These are phyloP conservation scores for Australoheros scitulus DNA, from an alignment of 2,113 vertebrate species.

Conservation along the genomic window DNA sequence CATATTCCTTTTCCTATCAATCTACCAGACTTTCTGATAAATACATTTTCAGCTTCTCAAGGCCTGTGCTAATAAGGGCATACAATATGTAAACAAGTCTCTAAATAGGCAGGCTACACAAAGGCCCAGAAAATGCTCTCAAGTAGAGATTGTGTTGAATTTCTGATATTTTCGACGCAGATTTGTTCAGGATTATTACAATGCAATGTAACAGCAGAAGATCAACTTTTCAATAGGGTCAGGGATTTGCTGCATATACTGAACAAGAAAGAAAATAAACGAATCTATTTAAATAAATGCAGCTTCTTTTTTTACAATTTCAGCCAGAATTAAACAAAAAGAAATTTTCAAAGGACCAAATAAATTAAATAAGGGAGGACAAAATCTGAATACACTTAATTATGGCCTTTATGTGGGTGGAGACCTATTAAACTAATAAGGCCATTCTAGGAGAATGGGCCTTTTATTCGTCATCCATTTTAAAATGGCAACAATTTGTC, in stretches of 20 bases:
- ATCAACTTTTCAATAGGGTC: constrained; percentile 70
- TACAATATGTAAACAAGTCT: constrained; percentile 37
- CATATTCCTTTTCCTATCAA: constrained; percentile 32
- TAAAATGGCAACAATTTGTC: constrained; percentile 45
- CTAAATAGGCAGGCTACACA: constrained; percentile 35
- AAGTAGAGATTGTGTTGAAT: constrained; percentile 51
- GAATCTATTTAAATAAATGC: constrained; percentile 38
- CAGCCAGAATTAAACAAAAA: constrained; percentile 17
- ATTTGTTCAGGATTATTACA: constrained; percentile 72
- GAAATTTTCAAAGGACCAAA: background rate
- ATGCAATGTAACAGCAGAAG: constrained; percentile 66
- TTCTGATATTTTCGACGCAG: constrained; percentile 70
- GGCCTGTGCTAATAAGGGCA: constrained; percentile 32
- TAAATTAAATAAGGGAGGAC: constrained; percentile 49
- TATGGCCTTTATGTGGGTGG: constrained; percentile 63
- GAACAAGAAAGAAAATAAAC: constrained; percentile 10
- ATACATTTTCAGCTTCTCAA: constrained; percentile 23
- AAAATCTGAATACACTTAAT: constrained; percentile 60
- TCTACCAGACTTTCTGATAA: constrained; percentile 23
- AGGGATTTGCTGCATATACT: constrained; percentile 62
- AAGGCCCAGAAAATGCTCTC: constrained; percentile 49
- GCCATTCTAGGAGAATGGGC: constrained; percentile 33
- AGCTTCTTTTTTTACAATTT: constrained; percentile 3
- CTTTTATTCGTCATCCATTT: constrained; percentile 51
- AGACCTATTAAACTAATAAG: constrained; percentile 67